Evolutionary conservation across 1,140 invertebrate genomes (phyloP).

Genomic region (Pogonognathellus flavescens): DNA sequence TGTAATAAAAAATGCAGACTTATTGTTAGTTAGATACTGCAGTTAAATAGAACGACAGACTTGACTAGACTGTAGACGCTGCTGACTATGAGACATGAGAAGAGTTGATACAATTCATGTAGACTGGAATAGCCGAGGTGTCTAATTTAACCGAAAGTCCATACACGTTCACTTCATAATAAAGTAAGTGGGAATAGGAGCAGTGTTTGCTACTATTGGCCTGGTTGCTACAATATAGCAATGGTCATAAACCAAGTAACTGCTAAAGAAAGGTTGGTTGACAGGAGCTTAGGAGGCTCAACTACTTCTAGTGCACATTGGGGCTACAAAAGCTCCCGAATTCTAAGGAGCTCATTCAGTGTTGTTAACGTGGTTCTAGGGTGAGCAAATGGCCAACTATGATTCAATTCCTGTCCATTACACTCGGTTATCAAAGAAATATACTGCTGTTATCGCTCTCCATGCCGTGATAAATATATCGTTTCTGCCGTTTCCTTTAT

Average conservation of each 20-base stretch:
- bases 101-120: not conserved
- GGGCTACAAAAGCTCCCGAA: slow-evolving; percentile 7
- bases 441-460: not conserved
- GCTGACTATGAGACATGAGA: too few species aligned
- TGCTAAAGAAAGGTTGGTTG: not conserved
- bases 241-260: slow-evolving; percentile 31
- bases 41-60: too few species aligned
- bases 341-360: slow-evolving; percentile 29
- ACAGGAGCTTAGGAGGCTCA: not conserved
- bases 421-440: not conserved
- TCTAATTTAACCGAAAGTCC: not conserved
- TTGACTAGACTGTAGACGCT: too few species aligned
- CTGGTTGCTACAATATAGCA: slow-evolving; percentile 8
- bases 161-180: slow-evolving; percentile 16
- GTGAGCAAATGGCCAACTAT: slow-evolving; percentile 11
- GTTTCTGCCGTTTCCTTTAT: too few species aligned
- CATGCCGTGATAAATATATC: not conserved
- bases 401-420: not conserved
- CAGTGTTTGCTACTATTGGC: not conserved
- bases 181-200: not conserved
- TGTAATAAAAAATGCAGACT: too few species aligned
- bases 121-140: not conserved
- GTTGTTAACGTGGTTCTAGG: slow-evolving; percentile 12
- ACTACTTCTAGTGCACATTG: slow-evolving; percentile 4
- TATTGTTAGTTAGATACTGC: too few species aligned